Base-by-base conservation (phyloP, 2,113 vertebrate species). In the Solea solea region DNA sequence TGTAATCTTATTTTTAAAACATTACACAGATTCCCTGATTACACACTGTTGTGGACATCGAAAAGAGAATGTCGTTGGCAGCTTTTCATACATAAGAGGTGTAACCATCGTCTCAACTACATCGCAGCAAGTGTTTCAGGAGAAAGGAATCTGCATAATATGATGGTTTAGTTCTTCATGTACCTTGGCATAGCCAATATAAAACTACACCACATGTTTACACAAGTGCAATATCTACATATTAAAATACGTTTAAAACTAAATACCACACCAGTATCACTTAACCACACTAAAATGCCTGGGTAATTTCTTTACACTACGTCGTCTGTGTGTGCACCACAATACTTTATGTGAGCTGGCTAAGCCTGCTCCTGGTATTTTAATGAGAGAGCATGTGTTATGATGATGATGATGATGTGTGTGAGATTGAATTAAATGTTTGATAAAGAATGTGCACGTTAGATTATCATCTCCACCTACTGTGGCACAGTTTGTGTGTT, bases 351-450 rank as follows among this genome's bases (percentile, higher is more conserved):
- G 69, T 40, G 63, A 72, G 55, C 56, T 53, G 67, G 76, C 84
- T 83, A 86, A 81, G 83, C 86, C 64, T 78, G 76, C 80, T 73
- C 67, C 45, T 68, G 49, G 74, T 71, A 77, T 75, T 81, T 86
- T 90, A 90, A 91, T 88, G 77, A 91, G 83, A 85, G 72, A 86
- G 83, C 82, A 71, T 83, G 85, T 78, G 88, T 61, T 81, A 62
- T 52, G 78, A 88, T 80, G 83, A 68, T 80, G 9, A 46, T 21
- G 21, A 21, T 34, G 34, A 78, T 78, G 83, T 78, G 78, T 91
- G 84, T 80, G 61, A 90, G 86, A 90, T 82, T 89, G 70, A 88
- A 91, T 92, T 81, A 88, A 87, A 83, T 27, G 70, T 77, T 86
- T 8, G 62, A 90, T 78, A 83, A 83, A 85, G 80, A 81, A 63